phyloP scores from a whole-genome alignment of 2,888 invertebrate species.

The Eledone cirrhosa region DNA sequence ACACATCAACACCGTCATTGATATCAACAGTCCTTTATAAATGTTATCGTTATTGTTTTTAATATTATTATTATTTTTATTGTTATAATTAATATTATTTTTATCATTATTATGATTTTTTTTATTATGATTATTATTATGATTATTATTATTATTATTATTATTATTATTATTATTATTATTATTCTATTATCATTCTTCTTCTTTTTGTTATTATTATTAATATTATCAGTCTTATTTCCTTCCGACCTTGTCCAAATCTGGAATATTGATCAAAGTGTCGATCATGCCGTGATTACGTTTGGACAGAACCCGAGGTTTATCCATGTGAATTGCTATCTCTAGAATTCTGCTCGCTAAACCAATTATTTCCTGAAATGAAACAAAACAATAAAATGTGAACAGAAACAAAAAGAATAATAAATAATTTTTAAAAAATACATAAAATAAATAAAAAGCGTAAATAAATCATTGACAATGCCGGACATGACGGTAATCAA shows the following conservation, averaged over 20 bases:
- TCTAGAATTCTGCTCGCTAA: constrained; percentile 8
- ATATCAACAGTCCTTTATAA: no score
- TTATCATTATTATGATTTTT: no score
- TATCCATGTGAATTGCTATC: constrained; percentile 12
- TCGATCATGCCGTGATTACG: constrained; percentile 20
- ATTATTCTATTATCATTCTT: no score
- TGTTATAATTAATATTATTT: no score
- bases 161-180: no score
- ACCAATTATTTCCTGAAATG: constrained; percentile 10
- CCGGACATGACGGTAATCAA: no score
- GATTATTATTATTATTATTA: no score
- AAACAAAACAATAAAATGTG: neutral
- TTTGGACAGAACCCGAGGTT: neutral
- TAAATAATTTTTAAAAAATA: neutral
- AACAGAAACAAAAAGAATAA: neutral
- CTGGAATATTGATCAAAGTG: constrained; percentile 8
- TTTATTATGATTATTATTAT: no score
- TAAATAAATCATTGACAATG: no score
- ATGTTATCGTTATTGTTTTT: no score
- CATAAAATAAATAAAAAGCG: neutral
- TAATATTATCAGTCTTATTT: neutral
- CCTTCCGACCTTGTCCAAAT: constrained; percentile 15
- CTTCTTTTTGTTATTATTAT: neutral
- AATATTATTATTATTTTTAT: no score
- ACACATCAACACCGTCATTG: no score